Percentiles rank a stretch among this genome's conserved stretches.
Conservation (phyloP, 2,888 invertebrate species). For the Drosophila atripex region DNA sequence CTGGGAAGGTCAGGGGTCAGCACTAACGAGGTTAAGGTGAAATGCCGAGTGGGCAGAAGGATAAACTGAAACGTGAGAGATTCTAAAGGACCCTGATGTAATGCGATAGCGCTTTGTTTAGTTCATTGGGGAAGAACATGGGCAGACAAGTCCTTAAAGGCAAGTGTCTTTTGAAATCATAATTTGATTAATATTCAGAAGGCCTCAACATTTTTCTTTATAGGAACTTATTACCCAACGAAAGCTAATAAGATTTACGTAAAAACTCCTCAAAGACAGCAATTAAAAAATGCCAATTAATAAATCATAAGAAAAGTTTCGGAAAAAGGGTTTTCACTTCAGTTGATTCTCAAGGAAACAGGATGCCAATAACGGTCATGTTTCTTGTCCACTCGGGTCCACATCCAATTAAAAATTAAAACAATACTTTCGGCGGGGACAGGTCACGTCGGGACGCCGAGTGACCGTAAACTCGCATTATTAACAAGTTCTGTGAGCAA, state of each 20-base stretch:
- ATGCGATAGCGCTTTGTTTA: constrained; percentile 27
- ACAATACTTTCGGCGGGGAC: constrained; percentile 36
- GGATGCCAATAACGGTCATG: constrained; percentile 11
- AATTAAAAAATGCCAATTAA: constrained; percentile 24
- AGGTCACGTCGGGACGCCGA: constrained; percentile 46
- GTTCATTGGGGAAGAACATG: constrained; percentile 18
- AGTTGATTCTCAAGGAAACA: background rate
- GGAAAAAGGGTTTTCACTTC: background rate
- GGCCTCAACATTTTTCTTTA: background rate
- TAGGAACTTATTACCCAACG: background rate
- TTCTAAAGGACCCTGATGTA: constrained; percentile 1
- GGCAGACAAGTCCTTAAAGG: background rate
- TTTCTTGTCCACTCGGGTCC: constrained; percentile 18
- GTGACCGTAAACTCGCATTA: constrained; percentile 62
- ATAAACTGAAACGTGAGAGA: constrained; percentile 16
- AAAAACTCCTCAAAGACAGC: background rate
- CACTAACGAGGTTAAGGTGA: constrained; percentile 10
- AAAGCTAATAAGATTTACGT: background rate
- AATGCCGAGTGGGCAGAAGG: background rate
- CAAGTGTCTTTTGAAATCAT: background rate
- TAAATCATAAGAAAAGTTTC: constrained; percentile 19
- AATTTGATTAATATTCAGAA: background rate
- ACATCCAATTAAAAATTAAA: constrained; percentile 53
- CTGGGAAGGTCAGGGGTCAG: constrained; percentile 20
- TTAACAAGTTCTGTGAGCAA: constrained; percentile 66